Conservation (phyloP, 53 echinoderm and acorn worm genomes). For the Patiria pectinifera region DNA sequence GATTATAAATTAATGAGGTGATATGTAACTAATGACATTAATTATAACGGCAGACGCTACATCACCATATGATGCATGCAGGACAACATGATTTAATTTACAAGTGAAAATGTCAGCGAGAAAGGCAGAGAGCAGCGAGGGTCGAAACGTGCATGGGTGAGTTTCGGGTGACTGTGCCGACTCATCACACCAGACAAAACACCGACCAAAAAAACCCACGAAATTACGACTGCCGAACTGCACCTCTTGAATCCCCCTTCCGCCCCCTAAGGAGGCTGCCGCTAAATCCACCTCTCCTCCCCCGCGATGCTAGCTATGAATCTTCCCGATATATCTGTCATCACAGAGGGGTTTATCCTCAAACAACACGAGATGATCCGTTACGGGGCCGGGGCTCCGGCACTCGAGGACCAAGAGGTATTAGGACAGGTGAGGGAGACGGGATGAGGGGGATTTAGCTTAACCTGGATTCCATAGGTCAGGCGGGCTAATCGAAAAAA, state of each 20-base stretch:
- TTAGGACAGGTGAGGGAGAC: slow-evolving; percentile 54
- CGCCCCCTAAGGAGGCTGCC: neutral
- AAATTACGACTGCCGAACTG: slow-evolving; percentile 8
- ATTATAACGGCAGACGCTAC: neutral
- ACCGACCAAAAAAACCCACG: neutral
- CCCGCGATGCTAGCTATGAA: slow-evolving; percentile 1
- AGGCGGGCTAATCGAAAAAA: slow-evolving; percentile 10
- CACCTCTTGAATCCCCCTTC: neutral
- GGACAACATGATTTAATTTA: neutral
- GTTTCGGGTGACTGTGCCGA: neutral
- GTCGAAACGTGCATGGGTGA: neutral
- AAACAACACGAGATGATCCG: slow-evolving; percentile 59
- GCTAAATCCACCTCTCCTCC: slow-evolving; percentile 15
- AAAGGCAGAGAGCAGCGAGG: neutral
- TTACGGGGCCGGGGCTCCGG: slow-evolving; percentile 18
- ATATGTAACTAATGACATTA: no score
- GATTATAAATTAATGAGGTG: no score
- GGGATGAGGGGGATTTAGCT: slow-evolving; percentile 54
- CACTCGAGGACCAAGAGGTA: slow-evolving; percentile 35
- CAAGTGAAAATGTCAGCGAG: neutral
- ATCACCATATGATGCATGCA: neutral
- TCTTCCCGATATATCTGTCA: slow-evolving; percentile 26
- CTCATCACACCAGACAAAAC: slow-evolving; percentile 26
- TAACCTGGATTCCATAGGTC: slow-evolving; percentile 61
- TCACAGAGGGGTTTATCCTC: slow-evolving; percentile 44